Percentiles rank a stretch among this genome's conserved stretches.
Evolutionary conservation across 1,140 invertebrate species (phyloP).

Genomic region (Drosophila ogumai): DNA sequence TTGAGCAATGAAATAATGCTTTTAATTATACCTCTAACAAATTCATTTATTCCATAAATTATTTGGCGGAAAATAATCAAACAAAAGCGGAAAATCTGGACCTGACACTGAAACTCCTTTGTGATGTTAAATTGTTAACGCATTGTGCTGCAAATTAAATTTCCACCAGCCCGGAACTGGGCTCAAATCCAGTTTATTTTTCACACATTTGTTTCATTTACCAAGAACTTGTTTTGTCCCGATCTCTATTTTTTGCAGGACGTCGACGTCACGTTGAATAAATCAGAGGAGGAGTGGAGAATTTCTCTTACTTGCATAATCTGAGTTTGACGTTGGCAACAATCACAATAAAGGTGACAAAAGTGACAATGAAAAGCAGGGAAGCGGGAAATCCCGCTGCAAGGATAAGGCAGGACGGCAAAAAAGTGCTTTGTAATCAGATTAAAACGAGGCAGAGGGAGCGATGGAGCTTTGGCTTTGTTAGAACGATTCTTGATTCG

Average conservation of each 20-base stretch:
- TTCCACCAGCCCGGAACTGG: background rate
- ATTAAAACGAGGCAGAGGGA: constrained; percentile 32
- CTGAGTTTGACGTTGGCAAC: constrained; percentile 47
- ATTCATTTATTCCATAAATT: background rate
- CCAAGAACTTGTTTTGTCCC: constrained; percentile 5
- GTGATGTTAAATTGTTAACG: constrained; percentile 12
- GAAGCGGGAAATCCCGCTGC: constrained; percentile 35
- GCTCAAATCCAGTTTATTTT: constrained; percentile 22
- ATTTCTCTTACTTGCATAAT: constrained; percentile 34
- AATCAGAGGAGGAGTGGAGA: constrained; percentile 4
- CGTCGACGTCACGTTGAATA: constrained; percentile 29
- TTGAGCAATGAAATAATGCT: background rate
- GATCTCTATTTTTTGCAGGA: background rate
- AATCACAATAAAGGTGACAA: constrained; percentile 53
- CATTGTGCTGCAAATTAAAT: constrained; percentile 18
- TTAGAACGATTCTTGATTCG: constrained; percentile 42
- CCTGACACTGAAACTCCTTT: constrained; percentile 19
- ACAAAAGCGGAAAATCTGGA: constrained; percentile 7
- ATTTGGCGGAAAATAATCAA: background rate
- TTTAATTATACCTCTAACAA: background rate
- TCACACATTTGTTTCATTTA: constrained; percentile 38
- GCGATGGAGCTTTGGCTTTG: constrained; percentile 22
- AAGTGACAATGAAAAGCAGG: constrained; percentile 49
- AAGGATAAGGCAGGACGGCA: constrained; percentile 16
- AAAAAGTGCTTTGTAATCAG: constrained; percentile 61